These are phyloP conservation scores for Ceyx cyanopectus DNA, from an alignment of 2,113 vertebrate genomes.

Conservation along the genomic window DNA sequence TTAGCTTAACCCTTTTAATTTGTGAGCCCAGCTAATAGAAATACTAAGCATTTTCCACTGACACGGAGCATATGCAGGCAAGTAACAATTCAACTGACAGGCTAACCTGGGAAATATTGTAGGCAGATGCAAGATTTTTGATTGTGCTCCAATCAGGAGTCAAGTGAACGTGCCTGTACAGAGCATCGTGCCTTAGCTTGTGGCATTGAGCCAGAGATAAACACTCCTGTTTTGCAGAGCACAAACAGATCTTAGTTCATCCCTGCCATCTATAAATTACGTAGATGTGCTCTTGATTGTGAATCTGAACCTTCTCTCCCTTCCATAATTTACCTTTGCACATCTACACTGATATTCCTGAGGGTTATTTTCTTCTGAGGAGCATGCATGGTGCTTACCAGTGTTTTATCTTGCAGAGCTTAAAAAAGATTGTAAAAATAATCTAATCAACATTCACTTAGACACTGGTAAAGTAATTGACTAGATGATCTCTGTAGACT, in stretches of 20 bases:
- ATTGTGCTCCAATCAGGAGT: not conserved
- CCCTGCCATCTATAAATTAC: not conserved
- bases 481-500: constrained; percentile 5
- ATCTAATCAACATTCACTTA: not conserved
- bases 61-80: not conserved
- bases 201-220: not conserved
- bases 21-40: not conserved
- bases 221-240: not conserved
- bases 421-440: constrained; percentile 15
- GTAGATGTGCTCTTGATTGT: not conserved
- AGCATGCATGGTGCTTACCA: not conserved
- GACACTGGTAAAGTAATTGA: not conserved
- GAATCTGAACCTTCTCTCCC: not conserved
- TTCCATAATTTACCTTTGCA: not conserved
- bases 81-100: not conserved
- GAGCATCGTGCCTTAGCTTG: not conserved
- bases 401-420: constrained; percentile 1
- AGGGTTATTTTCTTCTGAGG: not conserved
- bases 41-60: fast-evolving
- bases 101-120: not conserved
- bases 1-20: not conserved
- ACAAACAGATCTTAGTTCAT: not conserved
- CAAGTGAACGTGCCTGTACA: not conserved
- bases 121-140: not conserved
- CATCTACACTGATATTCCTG: not conserved